Base-by-base conservation (phyloP, 2,797 vertebrate species). In the Paguma larvata region DNA sequence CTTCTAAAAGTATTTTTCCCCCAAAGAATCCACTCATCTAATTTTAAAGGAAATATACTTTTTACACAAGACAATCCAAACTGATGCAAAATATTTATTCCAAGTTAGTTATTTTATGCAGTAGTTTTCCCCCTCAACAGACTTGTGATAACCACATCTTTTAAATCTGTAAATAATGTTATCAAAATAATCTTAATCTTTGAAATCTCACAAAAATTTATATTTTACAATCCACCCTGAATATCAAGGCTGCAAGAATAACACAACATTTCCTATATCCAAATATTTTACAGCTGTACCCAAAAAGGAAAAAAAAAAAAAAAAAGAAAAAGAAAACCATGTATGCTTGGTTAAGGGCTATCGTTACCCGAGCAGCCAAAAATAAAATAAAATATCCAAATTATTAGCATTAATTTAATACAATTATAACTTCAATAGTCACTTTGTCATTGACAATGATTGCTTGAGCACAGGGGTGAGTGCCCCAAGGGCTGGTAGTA, bases 21-120 rank as follows among this genome's bases (percentile, higher is more conserved):
- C 25, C 89, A 48, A 75, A 85, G 51, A 90, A 97, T 75, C 34
- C 34, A 97, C 41, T 91, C 62, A 63, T 89, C 56, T 91, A 85
- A 96, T 93, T 97, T 97, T 97, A 97, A 98, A 97, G 97, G 98
- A 98, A 98, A 98, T 98, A 97, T 88, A 98, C 91, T 97, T 97
- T 95, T 98, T 98, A 98, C 94, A 97, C 98, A 99, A 98, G 98
- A 99, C 98, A 98, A 98, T 98, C 98, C 99, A 99, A 99, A 99
- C 98, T 99, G 99, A 99, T 99, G 99, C 99, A 99, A 99, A 99
- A 99, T 99, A 99, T 99, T 99, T 99, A 99, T 99, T 99, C 99
- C 98, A 99, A 99, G 99, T 99, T 99, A 99, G 98, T 99, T 99
- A 99, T 99, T 99, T 98, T 98, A 99, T 99, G 99, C 99, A 99